These are phyloP conservation scores for Lepilemur septentrionalis DNA, from an alignment of 2,797 vertebrate species.

Conservation along the genomic window DNA sequence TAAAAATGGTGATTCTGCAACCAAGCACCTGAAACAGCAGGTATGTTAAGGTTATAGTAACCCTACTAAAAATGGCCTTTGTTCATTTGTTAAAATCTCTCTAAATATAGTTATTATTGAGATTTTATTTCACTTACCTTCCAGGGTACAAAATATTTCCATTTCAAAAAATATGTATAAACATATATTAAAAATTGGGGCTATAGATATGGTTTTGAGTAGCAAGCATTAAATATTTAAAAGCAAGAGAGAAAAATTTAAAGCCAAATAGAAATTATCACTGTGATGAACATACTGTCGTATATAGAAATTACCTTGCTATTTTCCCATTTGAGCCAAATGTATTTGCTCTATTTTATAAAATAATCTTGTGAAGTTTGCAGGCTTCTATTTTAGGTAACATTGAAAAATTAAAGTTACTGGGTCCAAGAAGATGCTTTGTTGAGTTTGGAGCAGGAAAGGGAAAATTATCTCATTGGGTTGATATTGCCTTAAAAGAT, in stretches of 20 bases:
- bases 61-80: background rate
- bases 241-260: background rate
- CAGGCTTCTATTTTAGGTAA: slow-evolving; percentile 97
- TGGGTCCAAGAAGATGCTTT: slow-evolving; percentile 91
- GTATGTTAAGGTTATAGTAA: slow-evolving; percentile 78
- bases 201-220: background rate
- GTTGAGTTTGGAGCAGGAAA: slow-evolving; percentile 97
- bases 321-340: slow-evolving; percentile 55
- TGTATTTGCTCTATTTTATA: slow-evolving; percentile 60
- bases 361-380: slow-evolving; percentile 79
- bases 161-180: slow-evolving; percentile 23
- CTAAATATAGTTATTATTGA: background rate
- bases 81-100: slow-evolving; percentile 7
- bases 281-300: background rate
- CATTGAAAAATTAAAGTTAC: slow-evolving; percentile 91
- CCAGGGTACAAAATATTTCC: background rate
- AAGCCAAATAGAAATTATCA: slow-evolving; percentile 6
- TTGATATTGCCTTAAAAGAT: slow-evolving; percentile 90
- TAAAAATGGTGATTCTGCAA: slow-evolving; percentile 93
- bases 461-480: slow-evolving; percentile 97
- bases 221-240: slow-evolving; percentile 5
- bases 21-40: slow-evolving; percentile 97
- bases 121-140: slow-evolving; percentile 22
- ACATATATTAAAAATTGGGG: background rate
- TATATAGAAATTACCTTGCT: background rate